phyloP scores from a whole-genome alignment of 1,140 invertebrate species.

The Drosophila oshimai region DNA sequence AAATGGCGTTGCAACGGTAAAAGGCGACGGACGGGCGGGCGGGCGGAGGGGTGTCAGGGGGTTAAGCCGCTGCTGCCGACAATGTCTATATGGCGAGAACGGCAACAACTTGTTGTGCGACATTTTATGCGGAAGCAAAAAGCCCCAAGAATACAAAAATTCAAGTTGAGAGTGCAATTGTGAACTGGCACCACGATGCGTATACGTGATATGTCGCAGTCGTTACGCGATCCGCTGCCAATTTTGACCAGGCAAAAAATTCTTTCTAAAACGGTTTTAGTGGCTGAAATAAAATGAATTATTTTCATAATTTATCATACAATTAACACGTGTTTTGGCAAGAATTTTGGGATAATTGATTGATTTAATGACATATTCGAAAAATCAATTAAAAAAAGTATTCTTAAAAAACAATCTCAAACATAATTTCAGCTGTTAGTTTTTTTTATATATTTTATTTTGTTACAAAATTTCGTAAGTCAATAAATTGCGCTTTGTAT shows the following conservation, averaged over 20 bases:
- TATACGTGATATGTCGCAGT: slow-evolving; percentile 71
- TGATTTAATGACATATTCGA: no score
- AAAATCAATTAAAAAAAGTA: no score
- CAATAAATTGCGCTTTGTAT: no score
- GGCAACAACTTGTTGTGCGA: slow-evolving; percentile 60
- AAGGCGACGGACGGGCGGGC: slow-evolving; percentile 14
- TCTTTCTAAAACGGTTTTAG: slow-evolving; percentile 3
- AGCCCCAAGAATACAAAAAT: slow-evolving; percentile 24
- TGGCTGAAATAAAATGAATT: neutral
- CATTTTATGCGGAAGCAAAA: slow-evolving; percentile 68
- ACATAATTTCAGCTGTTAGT: no score
- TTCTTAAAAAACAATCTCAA: no score
- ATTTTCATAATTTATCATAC: no score
- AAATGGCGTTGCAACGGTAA: slow-evolving; percentile 78
- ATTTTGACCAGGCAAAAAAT: neutral
- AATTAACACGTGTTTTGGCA: no score
- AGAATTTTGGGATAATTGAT: no score
- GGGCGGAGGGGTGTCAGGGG: slow-evolving; percentile 2
- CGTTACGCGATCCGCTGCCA: slow-evolving; percentile 9
- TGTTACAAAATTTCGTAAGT: no score
- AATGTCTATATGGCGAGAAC: slow-evolving; percentile 38
- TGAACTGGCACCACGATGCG: slow-evolving; percentile 37
- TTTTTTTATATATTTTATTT: no score
- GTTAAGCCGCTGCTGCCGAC: slow-evolving; percentile 17
- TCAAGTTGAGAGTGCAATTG: slow-evolving; percentile 22